Evolutionary conservation across 2,113 vertebrate species (phyloP), one percentile per base, ranked within the genome.

Genomic region (Neodontobutis hainanensis): DNA sequence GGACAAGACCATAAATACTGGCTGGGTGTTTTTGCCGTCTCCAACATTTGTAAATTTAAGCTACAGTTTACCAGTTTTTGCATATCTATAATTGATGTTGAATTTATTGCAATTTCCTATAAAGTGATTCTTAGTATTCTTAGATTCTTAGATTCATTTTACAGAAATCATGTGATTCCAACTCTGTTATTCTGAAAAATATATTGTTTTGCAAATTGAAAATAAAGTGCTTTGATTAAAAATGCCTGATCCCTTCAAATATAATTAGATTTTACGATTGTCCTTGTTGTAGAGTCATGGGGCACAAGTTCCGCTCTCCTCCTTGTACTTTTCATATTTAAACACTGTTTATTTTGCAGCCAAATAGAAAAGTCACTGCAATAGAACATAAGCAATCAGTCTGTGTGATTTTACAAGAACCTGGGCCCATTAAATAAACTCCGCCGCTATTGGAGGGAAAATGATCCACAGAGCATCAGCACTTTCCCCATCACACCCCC

Each of bases 341-440:
- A 82, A 84, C 77, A 77, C 73, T 85, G 78, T 92, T 87, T 88
- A 87, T 90, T 91, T 81, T 69, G 78, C 50, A 76, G 71, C 63
- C 72, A 87, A 87, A 90, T 82, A 86, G 79, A 83, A 88, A 81
- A 86, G 73, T 79, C 82, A 67, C 73, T 74, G 81, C 77, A 52
- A 75, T 80, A 88, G 90, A 91, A 94, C 92, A 94, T 92, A 90
- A 92, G 89, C 89, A 93, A 93, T 93, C 92, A 92, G 87, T 85
- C 74, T 80, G 80, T 72, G 73, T 85, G 89, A 91, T 92, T 92
- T 92, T 91, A 92, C 90, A 91, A 90, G 82, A 86, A 91, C 89
- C 85, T 85, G 82, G 82, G 88, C 87, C 90, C 84, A 89, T 92
- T 91, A 91, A 92, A 89, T 78, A 84, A 90, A 91, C 83, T 87